phyloP scores from a whole-genome alignment of 1,140 invertebrate species.

The Leptinotarsa lineolata region DNA sequence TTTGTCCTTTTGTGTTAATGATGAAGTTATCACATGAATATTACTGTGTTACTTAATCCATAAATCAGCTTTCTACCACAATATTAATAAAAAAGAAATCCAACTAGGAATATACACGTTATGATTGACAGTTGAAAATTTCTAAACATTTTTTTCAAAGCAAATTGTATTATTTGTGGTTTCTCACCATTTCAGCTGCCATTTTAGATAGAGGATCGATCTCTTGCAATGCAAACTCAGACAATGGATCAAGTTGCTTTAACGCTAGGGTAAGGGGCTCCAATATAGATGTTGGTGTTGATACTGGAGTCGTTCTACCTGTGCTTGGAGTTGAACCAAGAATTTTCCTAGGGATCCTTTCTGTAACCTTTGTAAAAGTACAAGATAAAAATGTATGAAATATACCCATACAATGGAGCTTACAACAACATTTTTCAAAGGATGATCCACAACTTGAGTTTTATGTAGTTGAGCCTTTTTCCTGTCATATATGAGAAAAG shows the following conservation, averaged over 20 bases:
- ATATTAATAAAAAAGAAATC: too few species aligned
- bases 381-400: slow-evolving; percentile 23
- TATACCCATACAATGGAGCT: slow-evolving; percentile 29
- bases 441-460: slow-evolving; percentile 55
- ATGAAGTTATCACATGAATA: too few species aligned
- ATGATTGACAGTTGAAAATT: too few species aligned
- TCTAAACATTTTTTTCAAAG: too few species aligned
- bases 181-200: slow-evolving; percentile 63
- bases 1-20: too few species aligned
- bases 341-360: slow-evolving; percentile 57
- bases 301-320: slow-evolving; percentile 59
- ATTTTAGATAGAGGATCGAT: slow-evolving; percentile 69
- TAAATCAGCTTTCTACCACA: too few species aligned
- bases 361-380: slow-evolving; percentile 54
- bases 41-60: too few species aligned
- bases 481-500: neutral
- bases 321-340: slow-evolving; percentile 59
- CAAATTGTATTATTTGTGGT: too few species aligned
- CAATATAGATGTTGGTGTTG: slow-evolving; percentile 55
- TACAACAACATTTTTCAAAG: slow-evolving; percentile 63
- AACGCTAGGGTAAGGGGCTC: slow-evolving; percentile 67
- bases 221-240: slow-evolving; percentile 67
- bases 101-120: too few species aligned
- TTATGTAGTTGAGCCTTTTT: neutral
- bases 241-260: slow-evolving; percentile 76